Evolutionary conservation across 2,888 invertebrate species (phyloP).

Genomic region (Lasioglossum lativentre): DNA sequence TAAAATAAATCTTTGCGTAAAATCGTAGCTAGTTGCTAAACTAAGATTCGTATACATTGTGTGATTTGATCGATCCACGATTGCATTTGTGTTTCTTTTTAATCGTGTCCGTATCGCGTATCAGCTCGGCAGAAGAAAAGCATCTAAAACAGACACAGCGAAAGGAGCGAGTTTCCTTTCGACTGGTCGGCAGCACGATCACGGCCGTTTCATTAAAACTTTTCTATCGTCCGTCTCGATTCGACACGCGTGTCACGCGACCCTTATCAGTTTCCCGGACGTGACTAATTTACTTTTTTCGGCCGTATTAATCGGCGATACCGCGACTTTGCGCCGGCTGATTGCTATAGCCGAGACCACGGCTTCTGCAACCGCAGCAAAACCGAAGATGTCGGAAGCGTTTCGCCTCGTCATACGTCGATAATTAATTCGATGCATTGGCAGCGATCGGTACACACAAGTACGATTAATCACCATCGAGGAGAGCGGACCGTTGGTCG

Average conservation of each 20-base stretch:
- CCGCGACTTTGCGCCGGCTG: background rate
- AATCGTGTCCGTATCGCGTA: background rate
- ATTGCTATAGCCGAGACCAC: background rate
- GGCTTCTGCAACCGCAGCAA: background rate
- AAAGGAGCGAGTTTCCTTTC: background rate
- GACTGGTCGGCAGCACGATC: background rate
- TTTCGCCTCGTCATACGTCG: constrained; percentile 44
- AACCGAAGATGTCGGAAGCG: constrained; percentile 22
- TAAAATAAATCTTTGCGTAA: background rate
- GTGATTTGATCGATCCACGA: too few species aligned
- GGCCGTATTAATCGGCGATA: constrained; percentile 24
- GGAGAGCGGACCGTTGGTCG: background rate
- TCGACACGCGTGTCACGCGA: constrained; percentile 13
- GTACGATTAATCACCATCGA: constrained; percentile 50
- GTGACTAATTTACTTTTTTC: constrained; percentile 30
- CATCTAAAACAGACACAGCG: background rate
- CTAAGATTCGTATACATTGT: background rate
- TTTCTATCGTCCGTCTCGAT: constrained; percentile 9
- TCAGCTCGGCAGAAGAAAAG: background rate
- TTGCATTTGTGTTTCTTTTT: too few species aligned
- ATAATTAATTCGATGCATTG: constrained; percentile 54
- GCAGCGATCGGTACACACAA: constrained; percentile 24
- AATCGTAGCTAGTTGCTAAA: background rate
- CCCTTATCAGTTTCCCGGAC: constrained; percentile 1
- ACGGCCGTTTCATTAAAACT: background rate